Conservation (phyloP, 1,140 invertebrate species). For the Bicyclus anynana region DNA sequence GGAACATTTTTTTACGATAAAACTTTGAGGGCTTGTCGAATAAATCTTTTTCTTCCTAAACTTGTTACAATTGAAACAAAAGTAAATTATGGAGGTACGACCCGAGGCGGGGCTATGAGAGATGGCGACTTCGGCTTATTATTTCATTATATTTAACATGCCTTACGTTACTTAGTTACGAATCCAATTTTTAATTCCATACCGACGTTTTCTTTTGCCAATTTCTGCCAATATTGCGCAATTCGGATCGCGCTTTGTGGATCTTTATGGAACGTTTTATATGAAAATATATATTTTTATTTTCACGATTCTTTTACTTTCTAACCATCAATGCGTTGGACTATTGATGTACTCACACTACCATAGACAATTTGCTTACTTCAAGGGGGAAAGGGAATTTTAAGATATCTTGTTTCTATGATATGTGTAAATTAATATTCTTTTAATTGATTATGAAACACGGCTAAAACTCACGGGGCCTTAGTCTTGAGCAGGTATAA, state of each 20-base stretch:
- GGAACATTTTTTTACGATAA: conserved; percentile 21
- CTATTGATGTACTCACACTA: too few relatives aligned
- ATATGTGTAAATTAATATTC: too few relatives aligned
- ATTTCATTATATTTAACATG: conserved; percentile 24
- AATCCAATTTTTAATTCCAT: neutral
- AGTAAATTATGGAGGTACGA: conserved; percentile 51
- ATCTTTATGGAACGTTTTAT: neutral
- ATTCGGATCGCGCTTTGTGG: neutral
- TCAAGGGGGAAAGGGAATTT: too few relatives aligned
- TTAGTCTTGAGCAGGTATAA: too few relatives aligned
- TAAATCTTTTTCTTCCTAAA: conserved; percentile 55
- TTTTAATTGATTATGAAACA: too few relatives aligned
- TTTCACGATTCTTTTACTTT: neutral
- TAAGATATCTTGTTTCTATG: too few relatives aligned
- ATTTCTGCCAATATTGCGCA: neutral
- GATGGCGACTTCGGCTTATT: conserved; percentile 39
- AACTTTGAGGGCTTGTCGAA: conserved; percentile 36
- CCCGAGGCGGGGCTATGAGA: conserved; percentile 50
- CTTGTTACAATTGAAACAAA: conserved; percentile 68
- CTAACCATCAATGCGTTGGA: neutral
- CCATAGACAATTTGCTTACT: too few relatives aligned
- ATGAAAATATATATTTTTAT: neutral
- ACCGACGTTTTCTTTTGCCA: neutral
- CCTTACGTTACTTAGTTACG: neutral
- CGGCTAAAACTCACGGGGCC: too few relatives aligned